Evolutionary conservation across 2,797 vertebrate species (phyloP), one percentile per base, ranked within the genome.

Genomic region (Cryptoprocta ferox): DNA sequence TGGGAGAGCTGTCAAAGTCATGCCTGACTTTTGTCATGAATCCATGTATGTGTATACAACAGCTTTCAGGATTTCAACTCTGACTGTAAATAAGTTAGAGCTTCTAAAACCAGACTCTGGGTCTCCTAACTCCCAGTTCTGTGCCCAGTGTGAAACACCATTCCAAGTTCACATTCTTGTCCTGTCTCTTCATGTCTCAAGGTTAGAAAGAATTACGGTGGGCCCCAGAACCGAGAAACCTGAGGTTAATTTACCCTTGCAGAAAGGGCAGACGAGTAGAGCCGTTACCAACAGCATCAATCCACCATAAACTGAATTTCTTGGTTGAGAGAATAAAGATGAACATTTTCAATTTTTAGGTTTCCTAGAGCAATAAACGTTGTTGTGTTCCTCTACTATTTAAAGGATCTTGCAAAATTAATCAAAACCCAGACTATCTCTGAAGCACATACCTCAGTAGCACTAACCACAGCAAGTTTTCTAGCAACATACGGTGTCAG

Each of bases 401-500:
- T 73, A 61, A 45, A 89, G 35, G 42, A 61, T 30, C 80, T 65
- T 80, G 48, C 26, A 85, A 32, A 32, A 21, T 7, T 71, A 37
- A 78, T 78, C 24, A 68, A 78, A 80, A 75, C 18, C 18, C 35
- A 83, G 37, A 35, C 73, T 68, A 68, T 5, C 21, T 70, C 35
- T 83, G 35, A 59, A 85, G 45, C 45, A 84, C 98, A 50, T 98
- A 99, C 99, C 99, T 99, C 99, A 75, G 99, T 98, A 37, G 99
- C 98, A 89, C 98, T 97, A 88, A 98, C 98, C 5, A 98, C 98
- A 83, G 99, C 99, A 10, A 99, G 99, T 96, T 99, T 99, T 92
- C 99, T 99, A 71, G 99, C 99, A 96, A 99, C 99, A 96, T 99
- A 99, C 0, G 99, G 99, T 0, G 99, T 99, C 86, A 99, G 97